phyloP scores from a whole-genome alignment of 2,888 invertebrate species.

The Drosophila nr. fundita region DNA sequence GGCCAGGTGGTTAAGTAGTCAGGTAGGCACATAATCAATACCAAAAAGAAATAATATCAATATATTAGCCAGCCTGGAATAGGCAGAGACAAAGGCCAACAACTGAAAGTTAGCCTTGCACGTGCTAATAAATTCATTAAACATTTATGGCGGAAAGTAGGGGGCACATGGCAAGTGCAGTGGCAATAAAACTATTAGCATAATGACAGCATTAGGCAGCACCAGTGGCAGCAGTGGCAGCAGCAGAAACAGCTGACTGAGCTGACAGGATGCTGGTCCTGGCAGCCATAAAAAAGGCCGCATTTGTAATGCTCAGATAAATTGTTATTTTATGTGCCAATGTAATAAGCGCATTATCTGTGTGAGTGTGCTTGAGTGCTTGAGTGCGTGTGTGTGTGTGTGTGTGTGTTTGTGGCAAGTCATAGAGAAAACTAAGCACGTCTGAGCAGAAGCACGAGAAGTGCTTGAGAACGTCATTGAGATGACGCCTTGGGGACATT shows the following conservation, averaged over 20 bases:
- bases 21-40: conserved; percentile 54
- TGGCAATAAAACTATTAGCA: conserved; percentile 71
- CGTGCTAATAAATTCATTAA: conserved; percentile 80
- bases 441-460: conserved; percentile 39
- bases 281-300: conserved; percentile 49
- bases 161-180: conserved; percentile 36
- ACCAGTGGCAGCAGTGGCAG: conserved; percentile 23
- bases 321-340: conserved; percentile 81
- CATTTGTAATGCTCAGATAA: conserved; percentile 78
- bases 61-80: conserved; percentile 28
- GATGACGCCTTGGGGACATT: conserved; percentile 73
- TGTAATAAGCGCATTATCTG: conserved; percentile 78
- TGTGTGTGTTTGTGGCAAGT: conserved; percentile 51
- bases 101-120: conserved; percentile 13
- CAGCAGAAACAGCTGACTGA: conserved; percentile 37
- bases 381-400: conserved; percentile 12
- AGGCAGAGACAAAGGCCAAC: conserved; percentile 25
- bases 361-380: conserved; percentile 7
- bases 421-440: conserved; percentile 78
- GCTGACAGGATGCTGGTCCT: conserved; percentile 42
- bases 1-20: conserved; percentile 20
- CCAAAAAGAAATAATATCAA: conserved; percentile 37
- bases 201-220: conserved; percentile 59
- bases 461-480: conserved; percentile 62
- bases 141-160: conserved; percentile 61